Evolutionary conservation across 2,113 vertebrate genomes (phyloP).

Genomic region (Chiloscyllium plagiosum): DNA sequence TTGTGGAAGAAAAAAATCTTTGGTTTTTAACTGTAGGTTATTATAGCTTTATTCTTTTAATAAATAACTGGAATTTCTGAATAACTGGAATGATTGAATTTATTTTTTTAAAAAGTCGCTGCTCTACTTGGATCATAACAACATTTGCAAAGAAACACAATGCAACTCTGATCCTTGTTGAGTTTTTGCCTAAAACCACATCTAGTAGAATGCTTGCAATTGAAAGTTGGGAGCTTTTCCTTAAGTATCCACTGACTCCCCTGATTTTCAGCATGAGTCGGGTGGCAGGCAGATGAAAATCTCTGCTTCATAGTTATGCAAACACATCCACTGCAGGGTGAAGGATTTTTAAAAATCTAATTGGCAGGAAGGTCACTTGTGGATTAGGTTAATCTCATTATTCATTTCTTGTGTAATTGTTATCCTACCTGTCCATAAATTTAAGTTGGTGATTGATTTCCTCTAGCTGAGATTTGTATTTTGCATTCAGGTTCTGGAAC

Average conservation of each 20-base stretch:
- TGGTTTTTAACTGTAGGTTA: too few species aligned
- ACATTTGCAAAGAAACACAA: neutral
- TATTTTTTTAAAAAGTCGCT: too few species aligned
- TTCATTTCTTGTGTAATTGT: neutral
- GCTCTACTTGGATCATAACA: too few species aligned
- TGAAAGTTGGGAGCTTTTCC: neutral
- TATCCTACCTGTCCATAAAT: slow-evolving; percentile 61
- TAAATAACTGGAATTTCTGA: too few species aligned
- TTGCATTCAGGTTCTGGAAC: slow-evolving; percentile 63
- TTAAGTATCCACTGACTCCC: neutral
- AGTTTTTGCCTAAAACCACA: neutral
- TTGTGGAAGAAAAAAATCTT: too few species aligned
- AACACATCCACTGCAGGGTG: neutral
- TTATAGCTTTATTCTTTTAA: too few species aligned
- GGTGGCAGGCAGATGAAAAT: neutral
- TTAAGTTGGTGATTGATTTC: slow-evolving; percentile 56
- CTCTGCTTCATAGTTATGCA: neutral
- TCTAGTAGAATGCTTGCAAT: neutral
- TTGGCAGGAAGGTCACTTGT: neutral
- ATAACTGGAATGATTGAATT: too few species aligned
- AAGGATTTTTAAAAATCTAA: neutral
- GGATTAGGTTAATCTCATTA: neutral
- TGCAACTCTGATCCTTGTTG: neutral
- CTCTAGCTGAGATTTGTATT: slow-evolving; percentile 59
- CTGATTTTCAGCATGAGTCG: neutral